Percentiles rank a stretch among this genome's conserved stretches.
Conservation (phyloP, 2,113 vertebrate genomes). For the Eulemur rufifrons region DNA sequence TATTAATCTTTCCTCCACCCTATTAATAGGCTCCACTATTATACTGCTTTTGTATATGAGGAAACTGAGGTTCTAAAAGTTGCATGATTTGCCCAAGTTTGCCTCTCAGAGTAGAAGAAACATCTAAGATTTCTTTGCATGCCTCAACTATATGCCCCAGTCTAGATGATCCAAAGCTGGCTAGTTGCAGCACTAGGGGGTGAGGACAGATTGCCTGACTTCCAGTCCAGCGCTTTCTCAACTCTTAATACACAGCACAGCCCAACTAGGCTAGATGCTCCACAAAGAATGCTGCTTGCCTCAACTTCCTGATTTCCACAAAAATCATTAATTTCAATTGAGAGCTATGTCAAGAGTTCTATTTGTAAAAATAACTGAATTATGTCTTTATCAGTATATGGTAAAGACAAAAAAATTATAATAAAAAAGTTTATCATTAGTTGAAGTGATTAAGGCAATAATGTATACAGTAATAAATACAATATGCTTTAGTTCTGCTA, state of each 20-base stretch:
- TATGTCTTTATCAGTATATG: background rate
- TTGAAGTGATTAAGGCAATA: background rate
- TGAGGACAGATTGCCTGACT: background rate
- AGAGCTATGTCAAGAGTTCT: background rate
- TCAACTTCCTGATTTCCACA: background rate
- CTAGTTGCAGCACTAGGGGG: background rate
- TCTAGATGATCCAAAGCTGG: background rate
- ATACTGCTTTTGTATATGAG: background rate
- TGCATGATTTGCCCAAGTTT: background rate
- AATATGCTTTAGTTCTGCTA: background rate
- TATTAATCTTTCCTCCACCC: background rate
- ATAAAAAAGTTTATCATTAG: background rate
- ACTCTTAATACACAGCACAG: background rate
- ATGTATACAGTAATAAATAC: background rate
- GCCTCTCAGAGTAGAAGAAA: background rate
- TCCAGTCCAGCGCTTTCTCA: background rate
- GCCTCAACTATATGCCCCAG: background rate
- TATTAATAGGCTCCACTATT: background rate
- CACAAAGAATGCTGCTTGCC: background rate
- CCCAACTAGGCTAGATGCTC: background rate
- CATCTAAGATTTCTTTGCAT: background rate
- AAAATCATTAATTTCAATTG: background rate
- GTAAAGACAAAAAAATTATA: background rate
- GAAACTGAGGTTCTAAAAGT: background rate
- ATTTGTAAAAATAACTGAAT: background rate